Percentiles rank a stretch among this genome's conserved stretches.
These are phyloP conservation scores for Auanema sp. DNA, from an alignment of 2,888 invertebrate genomes.

Conservation along the genomic window DNA sequence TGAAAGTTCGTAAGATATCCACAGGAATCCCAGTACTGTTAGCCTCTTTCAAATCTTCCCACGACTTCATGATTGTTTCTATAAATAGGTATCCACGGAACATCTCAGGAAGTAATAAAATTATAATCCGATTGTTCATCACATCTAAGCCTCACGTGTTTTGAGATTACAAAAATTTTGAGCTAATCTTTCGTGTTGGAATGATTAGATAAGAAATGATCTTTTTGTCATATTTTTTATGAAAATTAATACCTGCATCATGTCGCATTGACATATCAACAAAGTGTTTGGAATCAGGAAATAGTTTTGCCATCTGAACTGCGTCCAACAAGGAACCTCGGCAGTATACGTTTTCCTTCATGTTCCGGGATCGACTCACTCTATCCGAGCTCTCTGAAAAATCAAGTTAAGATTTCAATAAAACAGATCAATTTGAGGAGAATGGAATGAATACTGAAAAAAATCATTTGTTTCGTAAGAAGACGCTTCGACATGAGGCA, in stretches of 20 bases:
- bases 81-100: slow-evolving; percentile 2
- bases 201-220: too few species aligned
- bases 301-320: slow-evolving; percentile 79
- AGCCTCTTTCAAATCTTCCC: slow-evolving; percentile 33
- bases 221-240: not conserved
- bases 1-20: slow-evolving; percentile 37
- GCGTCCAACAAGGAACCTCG: slow-evolving; percentile 78
- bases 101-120: too few species aligned
- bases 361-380: slow-evolving; percentile 8
- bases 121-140: too few species aligned
- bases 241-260: slow-evolving; percentile 67
- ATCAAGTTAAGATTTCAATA: not conserved
- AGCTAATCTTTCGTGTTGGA: too few species aligned
- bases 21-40: slow-evolving; percentile 23
- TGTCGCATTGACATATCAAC: slow-evolving; percentile 77
- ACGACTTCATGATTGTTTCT: slow-evolving; percentile 43
- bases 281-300: slow-evolving; percentile 81
- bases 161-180: too few species aligned
- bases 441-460: not conserved
- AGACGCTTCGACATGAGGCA: too few species aligned
- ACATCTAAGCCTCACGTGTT: too few species aligned
- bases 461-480: not conserved
- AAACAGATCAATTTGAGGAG: not conserved
- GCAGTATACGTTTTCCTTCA: slow-evolving; percentile 73
- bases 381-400: slow-evolving; percentile 13